Evolutionary conservation across 2,113 vertebrate genomes (phyloP), one percentile per base, ranked within the genome.

Genomic region (Bungarus multicinctus): DNA sequence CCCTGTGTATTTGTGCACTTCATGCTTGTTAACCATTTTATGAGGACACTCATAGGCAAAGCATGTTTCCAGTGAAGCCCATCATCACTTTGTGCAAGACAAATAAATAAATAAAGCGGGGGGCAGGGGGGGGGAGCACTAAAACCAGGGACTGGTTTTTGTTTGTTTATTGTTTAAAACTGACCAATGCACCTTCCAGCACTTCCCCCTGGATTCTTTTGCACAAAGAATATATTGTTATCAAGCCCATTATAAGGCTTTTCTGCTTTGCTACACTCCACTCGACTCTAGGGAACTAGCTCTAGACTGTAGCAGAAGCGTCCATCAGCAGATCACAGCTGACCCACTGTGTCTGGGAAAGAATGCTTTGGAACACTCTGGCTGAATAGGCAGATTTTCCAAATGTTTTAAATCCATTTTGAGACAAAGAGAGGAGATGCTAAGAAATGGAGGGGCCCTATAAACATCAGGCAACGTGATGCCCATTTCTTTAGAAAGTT

Each of bases 381-480:
- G 97, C 97, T 99, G 98, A 99, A 99, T 98, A 98, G 98, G 99
- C 98, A 99, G 97, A 99, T 99, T 99, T 99, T 99, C 98, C 98
- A 98, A 99, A 99, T 99, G 99, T 98, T 99, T 99, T 98, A 98
- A 99, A 99, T 99, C 98, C 97, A 98, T 98, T 98, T 98, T 98
- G 98, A 98, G 97, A 97, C 98, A 98, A 98, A 98, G 98, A 97
- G 95, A 96, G 95, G 97, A 97, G 97, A 98, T 97, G 97, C 98
- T 98, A 98, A 98, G 98, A 98, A 98, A 99, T 98, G 98, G 98
- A 97, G 98, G 98, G 99, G 98, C 98, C 98, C 98, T 98, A 98
- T 98, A 98, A 98, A 98, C 98, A 97, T 97, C 98, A 97, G 98
- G 97, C 96, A 96, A 98, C 93, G 96, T 94, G 97, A 98, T 98